Conservation (phyloP, 2,888 invertebrate genomes). For the Tinea pellionella region DNA sequence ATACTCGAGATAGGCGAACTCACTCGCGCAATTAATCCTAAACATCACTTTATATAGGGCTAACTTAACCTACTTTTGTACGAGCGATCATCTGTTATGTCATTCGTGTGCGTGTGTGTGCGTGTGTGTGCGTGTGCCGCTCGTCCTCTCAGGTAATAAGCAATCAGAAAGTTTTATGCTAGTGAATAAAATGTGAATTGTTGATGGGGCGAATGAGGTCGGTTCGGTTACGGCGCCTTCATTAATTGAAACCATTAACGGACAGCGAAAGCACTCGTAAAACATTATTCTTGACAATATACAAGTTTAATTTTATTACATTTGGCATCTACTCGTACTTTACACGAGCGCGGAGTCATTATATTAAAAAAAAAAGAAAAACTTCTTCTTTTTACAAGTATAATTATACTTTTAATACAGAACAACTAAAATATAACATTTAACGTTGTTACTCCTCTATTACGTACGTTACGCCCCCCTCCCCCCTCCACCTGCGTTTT, state of each 20-base stretch:
- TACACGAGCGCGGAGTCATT: too few species aligned
- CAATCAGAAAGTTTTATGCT: neutral
- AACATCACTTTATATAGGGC: neutral
- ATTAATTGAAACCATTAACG: conserved; percentile 6
- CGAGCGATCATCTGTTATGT: too few species aligned
- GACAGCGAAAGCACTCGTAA: neutral
- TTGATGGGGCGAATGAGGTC: neutral
- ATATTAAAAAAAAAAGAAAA: too few species aligned
- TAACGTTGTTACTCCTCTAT: too few species aligned
- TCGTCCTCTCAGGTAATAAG: neutral
- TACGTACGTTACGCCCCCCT: too few species aligned
- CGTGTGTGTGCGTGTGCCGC: too few species aligned
- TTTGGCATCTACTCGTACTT: too few species aligned
- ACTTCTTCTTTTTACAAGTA: too few species aligned
- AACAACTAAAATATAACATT: too few species aligned
- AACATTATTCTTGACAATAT: neutral
- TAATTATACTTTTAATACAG: too few species aligned
- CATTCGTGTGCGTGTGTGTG: neutral
- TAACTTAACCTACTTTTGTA: neutral
- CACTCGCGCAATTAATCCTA: neutral
- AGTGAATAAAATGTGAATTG: neutral
- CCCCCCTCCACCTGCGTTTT: too few species aligned
- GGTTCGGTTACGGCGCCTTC: neutral
- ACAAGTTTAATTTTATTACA: neutral
- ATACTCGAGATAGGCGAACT: neutral